Evolutionary conservation across 1,140 invertebrate genomes (phyloP).

Genomic region (Potamilus streckersoni): DNA sequence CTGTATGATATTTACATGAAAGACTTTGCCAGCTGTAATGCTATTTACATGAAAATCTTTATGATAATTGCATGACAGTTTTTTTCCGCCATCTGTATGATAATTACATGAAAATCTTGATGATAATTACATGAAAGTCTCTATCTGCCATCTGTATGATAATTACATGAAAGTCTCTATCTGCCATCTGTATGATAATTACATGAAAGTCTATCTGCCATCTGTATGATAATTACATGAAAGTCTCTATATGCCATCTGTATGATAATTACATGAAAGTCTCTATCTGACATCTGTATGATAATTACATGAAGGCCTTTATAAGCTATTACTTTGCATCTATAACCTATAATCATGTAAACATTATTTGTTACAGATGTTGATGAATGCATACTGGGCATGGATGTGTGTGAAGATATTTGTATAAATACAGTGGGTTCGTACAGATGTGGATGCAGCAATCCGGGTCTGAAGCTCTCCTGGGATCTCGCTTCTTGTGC

Average conservation of each 20-base stretch:
- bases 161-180: no score
- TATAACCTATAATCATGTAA: not conserved
- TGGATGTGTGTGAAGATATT: slow-evolving; percentile 29
- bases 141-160: no score
- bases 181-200: no score
- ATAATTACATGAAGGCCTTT: not conserved
- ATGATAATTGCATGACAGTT: no score
- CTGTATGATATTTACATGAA: no score
- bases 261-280: not conserved
- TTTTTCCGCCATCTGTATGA: no score
- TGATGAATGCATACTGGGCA: slow-evolving; percentile 31
- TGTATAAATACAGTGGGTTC: slow-evolving; percentile 39
- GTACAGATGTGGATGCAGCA: slow-evolving; percentile 33
- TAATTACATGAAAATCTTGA: no score
- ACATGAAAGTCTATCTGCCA: no score
- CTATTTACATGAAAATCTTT: no score
- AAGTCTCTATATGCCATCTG: not conserved
- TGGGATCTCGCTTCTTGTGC: slow-evolving; percentile 38
- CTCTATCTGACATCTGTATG: not conserved
- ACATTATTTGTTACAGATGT: slow-evolving; percentile 26
- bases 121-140: no score
- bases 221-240: no score
- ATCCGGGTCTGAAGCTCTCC: slow-evolving; percentile 34
- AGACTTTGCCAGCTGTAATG: no score
- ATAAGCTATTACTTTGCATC: not conserved